A percentile compares a stretch with the other conserved stretches of the same genome.
Conservation (phyloP, 2,113 vertebrate species). For the Petaurus breviceps region DNA sequence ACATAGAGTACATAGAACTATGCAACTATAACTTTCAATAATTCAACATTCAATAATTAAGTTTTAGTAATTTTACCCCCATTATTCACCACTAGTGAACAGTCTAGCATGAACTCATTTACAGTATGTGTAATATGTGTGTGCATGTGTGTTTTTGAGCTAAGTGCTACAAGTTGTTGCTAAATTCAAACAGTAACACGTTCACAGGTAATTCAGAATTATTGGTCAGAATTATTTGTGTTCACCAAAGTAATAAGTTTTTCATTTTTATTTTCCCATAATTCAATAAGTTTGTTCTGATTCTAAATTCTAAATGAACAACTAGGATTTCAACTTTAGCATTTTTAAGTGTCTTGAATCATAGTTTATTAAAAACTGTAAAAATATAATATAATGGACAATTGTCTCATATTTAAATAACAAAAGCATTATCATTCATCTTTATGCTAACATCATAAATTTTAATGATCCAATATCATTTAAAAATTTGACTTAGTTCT, state of each 20-base stretch:
- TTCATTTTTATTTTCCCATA: not conserved
- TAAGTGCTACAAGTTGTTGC: not conserved
- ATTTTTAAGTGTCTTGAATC: not conserved
- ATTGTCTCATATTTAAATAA: not conserved
- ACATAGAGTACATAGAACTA: not conserved
- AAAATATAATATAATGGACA: not conserved
- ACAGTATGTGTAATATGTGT: not conserved
- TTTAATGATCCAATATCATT: not conserved
- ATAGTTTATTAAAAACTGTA: not conserved
- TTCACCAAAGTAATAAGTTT: not conserved
- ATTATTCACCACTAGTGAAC: not conserved
- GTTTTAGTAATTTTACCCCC: not conserved
- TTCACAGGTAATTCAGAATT: not conserved
- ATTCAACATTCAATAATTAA: not conserved
- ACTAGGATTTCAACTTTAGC: not conserved
- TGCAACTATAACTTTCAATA: not conserved
- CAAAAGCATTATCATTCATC: not conserved
- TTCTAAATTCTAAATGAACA: not conserved
- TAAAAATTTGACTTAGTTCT: not conserved
- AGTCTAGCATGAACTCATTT: not conserved
- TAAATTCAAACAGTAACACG: not conserved
- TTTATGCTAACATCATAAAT: not conserved
- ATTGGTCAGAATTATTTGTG: not conserved
- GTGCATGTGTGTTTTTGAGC: not conserved
- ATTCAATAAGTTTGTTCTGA: not conserved